Conservation (phyloP, 2,888 invertebrate genomes). For the Linnaemya tessellans region DNA sequence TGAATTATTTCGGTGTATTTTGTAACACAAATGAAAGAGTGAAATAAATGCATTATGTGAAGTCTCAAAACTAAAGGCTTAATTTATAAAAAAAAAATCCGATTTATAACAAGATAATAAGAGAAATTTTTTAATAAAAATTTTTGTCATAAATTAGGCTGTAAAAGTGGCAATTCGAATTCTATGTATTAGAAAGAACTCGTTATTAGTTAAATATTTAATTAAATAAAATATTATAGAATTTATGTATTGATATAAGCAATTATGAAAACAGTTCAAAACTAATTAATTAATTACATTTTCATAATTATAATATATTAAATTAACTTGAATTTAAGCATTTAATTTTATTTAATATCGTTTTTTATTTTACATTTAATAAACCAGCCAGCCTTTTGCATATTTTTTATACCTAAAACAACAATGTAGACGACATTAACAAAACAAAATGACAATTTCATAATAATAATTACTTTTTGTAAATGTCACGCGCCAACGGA, state of each 20-base stretch:
- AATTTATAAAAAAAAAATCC: neutral
- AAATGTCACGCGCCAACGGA: slow-evolving; percentile 51
- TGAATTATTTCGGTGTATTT: neutral
- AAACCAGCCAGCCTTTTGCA: neutral
- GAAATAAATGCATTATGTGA: too few relatives aligned
- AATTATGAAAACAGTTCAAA: too few relatives aligned
- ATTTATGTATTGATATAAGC: too few relatives aligned
- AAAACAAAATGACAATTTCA: slow-evolving; percentile 17
- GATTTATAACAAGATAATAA: too few relatives aligned
- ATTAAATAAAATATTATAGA: too few relatives aligned
- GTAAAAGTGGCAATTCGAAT: too few relatives aligned
- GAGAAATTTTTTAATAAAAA: too few relatives aligned
- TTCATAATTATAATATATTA: too few relatives aligned
- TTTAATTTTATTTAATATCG: neutral
- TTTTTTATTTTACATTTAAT: neutral
- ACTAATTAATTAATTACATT: too few relatives aligned
- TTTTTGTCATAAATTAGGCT: too few relatives aligned
- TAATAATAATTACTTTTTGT: slow-evolving; percentile 18
- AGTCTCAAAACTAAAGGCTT: neutral
- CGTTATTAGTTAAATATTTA: too few relatives aligned
- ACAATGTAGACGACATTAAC: neutral
- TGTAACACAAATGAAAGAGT: neutral
- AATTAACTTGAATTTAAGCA: neutral
- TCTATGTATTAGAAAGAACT: too few relatives aligned
- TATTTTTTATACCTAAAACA: slow-evolving; percentile 5